Percentiles rank a stretch among this genome's conserved stretches.
Conservation (phyloP, 2,888 invertebrate genomes). For the Trissolcus japonicus region DNA sequence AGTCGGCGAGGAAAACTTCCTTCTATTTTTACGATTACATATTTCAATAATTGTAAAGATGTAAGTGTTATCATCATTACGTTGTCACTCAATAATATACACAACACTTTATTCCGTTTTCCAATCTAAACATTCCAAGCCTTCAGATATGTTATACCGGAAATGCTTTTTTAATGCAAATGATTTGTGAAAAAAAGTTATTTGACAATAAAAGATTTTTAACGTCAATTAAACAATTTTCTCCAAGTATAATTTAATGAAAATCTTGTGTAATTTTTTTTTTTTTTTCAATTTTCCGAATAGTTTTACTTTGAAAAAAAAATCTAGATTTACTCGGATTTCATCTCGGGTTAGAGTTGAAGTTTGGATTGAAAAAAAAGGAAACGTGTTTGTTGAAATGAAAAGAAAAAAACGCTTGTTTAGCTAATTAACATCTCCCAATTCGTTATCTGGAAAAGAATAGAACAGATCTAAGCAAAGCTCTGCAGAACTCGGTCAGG, state of each 20-base stretch:
- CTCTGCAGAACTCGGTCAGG: conserved; percentile 45
- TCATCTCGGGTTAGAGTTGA: no score
- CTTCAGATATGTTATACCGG: conserved; percentile 31
- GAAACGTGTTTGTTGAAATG: conserved; percentile 3
- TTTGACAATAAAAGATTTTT: no score
- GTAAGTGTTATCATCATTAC: conserved; percentile 48
- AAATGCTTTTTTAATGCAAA: conserved; percentile 9
- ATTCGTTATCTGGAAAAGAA: conserved; percentile 44
- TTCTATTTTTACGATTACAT: conserved; percentile 36
- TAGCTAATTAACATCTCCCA: conserved; percentile 36
- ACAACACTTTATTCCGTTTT: conserved; percentile 40
- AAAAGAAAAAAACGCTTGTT: conserved; percentile 10
- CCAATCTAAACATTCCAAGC: conserved; percentile 39
- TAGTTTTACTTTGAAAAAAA: no score
- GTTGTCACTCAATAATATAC: conserved; percentile 52
- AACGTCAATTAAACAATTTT: no score
- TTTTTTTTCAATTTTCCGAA: no score
- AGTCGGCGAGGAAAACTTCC: conserved; percentile 17
- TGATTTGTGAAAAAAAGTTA: no score
- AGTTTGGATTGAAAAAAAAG: neutral
- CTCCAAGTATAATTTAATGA: no score
- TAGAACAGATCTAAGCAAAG: conserved; percentile 44
- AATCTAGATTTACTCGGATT: no score
- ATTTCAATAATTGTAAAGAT: conserved; percentile 42
- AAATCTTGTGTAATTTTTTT: no score